Evolutionary conservation across 2,113 vertebrate genomes (phyloP).

Genomic region (Oncorhynchus keta): DNA sequence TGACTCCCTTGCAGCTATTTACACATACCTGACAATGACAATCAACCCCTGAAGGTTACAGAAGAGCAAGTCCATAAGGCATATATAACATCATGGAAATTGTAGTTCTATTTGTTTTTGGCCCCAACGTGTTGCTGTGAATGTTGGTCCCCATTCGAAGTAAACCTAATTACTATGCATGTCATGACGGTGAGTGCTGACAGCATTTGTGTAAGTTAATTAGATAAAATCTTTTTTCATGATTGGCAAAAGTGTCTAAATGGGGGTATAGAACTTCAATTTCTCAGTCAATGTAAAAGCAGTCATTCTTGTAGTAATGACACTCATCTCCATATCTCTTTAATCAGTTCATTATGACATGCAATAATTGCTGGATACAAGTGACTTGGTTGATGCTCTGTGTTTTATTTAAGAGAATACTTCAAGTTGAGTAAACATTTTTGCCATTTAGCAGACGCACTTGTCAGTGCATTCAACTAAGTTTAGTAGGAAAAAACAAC

Average conservation of each 20-base stretch:
- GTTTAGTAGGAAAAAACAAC: too few species aligned
- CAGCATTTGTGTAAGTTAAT: constrained; percentile 24
- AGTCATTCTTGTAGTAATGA: constrained; percentile 16
- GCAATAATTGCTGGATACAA: constrained; percentile 11
- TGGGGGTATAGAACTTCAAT: constrained; percentile 12
- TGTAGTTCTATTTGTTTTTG: constrained; percentile 6
- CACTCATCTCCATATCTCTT: constrained; percentile 14
- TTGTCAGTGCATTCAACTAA: too few species aligned
- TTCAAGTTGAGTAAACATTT: too few species aligned
- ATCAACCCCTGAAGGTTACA: constrained; percentile 33
- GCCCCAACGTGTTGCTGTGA: constrained; percentile 23
- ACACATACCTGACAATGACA: too few species aligned
- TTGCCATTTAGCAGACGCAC: too few species aligned
- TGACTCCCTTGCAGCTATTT: too few species aligned
- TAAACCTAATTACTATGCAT: constrained; percentile 28
- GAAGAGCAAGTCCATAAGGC: not conserved
- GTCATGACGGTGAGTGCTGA: not conserved
- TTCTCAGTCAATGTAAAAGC: constrained; percentile 30
- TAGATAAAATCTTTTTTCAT: constrained; percentile 18
- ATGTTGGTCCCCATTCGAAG: not conserved
- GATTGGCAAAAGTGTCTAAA: constrained; percentile 23
- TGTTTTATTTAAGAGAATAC: not conserved
- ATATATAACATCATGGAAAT: too few species aligned
- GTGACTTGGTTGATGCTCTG: not conserved
- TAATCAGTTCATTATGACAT: constrained; percentile 16